Percentiles rank a stretch among this genome's conserved stretches.
These are phyloP conservation scores for Chironex yamaguchii DNA, from an alignment of 30 jellyfish, hydroid and myxozoan species.

Conservation along the genomic window DNA sequence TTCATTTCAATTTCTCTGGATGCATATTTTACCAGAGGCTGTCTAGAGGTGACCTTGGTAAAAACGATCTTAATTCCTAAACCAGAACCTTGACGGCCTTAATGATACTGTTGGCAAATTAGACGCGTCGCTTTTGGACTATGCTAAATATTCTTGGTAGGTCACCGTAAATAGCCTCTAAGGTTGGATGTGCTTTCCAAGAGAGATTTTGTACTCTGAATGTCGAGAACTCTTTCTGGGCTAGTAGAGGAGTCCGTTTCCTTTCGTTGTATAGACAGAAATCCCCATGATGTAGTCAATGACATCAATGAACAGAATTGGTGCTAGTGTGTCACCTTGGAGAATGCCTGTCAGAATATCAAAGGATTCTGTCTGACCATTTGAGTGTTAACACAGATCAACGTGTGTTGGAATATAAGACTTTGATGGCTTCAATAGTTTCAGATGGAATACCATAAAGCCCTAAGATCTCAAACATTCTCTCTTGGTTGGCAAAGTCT, in stretches of 20 bases:
- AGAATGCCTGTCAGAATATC: neutral
- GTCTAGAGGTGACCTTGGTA: too few relatives aligned
- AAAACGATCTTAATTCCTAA: too few relatives aligned
- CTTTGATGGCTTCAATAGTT: neutral
- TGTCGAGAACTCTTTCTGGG: neutral
- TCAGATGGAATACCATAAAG: slow-evolving; percentile 12
- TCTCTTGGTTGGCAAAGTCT: neutral
- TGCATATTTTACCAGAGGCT: too few relatives aligned
- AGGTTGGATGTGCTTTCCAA: slow-evolving; percentile 1
- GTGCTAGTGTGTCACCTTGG: slow-evolving; percentile 1
- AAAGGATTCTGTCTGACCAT: neutral
- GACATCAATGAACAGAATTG: neutral
- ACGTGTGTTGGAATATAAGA: neutral
- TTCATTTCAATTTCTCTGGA: too few relatives aligned
- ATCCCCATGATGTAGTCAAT: neutral
- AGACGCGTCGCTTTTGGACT: slow-evolving; percentile 1
- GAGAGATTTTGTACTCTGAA: slow-evolving; percentile 1
- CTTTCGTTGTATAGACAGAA: neutral
- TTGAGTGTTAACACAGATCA: neutral
- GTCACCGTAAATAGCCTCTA: neutral
- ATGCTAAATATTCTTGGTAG: neutral
- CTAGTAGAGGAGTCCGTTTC: neutral
- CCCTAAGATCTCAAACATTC: slow-evolving; percentile 1
- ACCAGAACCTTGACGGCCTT: too few relatives aligned
- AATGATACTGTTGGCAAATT: too few relatives aligned